A percentile compares a stretch with the other conserved stretches of the same genome.
Conservation (phyloP, 2,797 vertebrate species). For the Varecia variegata region DNA sequence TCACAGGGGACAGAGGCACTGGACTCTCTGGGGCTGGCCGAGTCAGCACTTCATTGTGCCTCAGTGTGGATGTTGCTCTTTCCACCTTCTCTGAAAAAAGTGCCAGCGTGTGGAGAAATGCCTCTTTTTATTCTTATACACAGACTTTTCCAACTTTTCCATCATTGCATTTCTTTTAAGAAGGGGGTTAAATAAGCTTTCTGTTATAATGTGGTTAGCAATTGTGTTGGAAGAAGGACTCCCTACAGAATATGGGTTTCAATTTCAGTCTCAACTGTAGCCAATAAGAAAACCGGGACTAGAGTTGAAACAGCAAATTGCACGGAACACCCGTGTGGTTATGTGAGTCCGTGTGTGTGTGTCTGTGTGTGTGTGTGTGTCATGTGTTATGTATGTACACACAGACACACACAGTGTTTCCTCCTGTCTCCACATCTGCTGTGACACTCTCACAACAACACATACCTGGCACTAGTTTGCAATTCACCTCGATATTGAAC, state of each 20-base stretch:
- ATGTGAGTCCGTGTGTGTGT: background rate
- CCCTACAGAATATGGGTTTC: background rate
- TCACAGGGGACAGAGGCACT: background rate
- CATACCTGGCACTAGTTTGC: too few relatives aligned
- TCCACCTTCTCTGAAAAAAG: background rate
- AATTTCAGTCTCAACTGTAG: background rate
- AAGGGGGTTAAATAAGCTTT: background rate
- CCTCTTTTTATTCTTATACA: background rate
- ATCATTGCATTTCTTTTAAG: background rate
- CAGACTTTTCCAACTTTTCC: background rate
- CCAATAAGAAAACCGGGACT: background rate
- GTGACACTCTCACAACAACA: background rate
- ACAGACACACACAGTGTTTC: background rate
- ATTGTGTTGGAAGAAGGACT: background rate
- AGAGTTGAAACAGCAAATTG: background rate
- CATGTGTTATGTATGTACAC: too few relatives aligned
- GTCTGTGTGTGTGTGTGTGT: fast-evolving
- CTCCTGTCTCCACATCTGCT: background rate
- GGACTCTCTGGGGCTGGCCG: background rate
- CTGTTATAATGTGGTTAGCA: background rate
- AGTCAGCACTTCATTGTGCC: background rate
- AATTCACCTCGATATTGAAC: fast-evolving
- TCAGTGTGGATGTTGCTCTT: fast-evolving
- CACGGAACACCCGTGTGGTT: fast-evolving
- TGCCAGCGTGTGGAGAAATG: fast-evolving